Percentiles rank a stretch among this genome's conserved stretches.
Conservation (phyloP, 1,140 invertebrate genomes). For the Teleopsis dalmanni region DNA sequence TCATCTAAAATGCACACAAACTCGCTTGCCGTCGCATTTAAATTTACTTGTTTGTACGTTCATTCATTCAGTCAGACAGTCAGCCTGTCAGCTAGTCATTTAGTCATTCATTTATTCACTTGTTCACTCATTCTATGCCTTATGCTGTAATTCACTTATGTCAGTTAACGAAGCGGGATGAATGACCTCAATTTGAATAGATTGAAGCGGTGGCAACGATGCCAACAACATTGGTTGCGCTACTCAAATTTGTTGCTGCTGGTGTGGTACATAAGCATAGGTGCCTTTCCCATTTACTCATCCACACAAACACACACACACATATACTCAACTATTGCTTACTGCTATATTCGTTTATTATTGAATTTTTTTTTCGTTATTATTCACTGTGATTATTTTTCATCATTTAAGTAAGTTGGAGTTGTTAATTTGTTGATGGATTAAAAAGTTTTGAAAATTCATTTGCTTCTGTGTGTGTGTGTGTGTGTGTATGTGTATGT, state of each 20-base stretch:
- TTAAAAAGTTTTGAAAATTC: background rate
- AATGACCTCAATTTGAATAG: conserved; percentile 45
- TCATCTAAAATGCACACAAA: too few relatives aligned
- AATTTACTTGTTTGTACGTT: too few relatives aligned
- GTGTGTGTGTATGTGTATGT: background rate
- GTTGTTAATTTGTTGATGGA: conserved; percentile 3
- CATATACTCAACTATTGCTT: background rate
- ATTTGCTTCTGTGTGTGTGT: conserved; percentile 4
- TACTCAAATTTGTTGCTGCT: background rate
- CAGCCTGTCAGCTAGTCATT: too few relatives aligned
- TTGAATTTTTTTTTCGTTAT: background rate
- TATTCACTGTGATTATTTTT: background rate
- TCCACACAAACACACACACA: background rate
- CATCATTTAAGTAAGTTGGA: background rate
- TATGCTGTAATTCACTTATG: conserved; percentile 8
- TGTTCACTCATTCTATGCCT: too few relatives aligned
- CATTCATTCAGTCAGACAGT: too few relatives aligned
- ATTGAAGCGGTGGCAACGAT: conserved; percentile 1
- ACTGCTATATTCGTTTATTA: background rate
- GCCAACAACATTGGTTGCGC: background rate
- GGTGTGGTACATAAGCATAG: background rate
- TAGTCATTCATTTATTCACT: too few relatives aligned
- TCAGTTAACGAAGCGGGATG: conserved; percentile 40
- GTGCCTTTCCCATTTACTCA: background rate
- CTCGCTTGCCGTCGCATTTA: too few relatives aligned